Evolutionary conservation across 2,113 vertebrate species (phyloP).

Genomic region (Typhlomys cinereus): DNA sequence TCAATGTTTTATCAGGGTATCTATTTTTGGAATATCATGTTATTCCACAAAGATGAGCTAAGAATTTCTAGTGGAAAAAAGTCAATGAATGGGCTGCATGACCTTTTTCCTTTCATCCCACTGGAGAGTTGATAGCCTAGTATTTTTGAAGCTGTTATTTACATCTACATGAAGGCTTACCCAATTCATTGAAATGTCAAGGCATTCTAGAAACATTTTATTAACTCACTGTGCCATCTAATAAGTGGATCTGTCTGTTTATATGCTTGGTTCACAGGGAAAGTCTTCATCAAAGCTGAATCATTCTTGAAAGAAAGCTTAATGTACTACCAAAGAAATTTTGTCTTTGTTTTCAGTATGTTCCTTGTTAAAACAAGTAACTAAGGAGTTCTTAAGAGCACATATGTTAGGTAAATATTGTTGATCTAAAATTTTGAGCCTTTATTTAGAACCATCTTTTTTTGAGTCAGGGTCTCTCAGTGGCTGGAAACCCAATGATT

Average conservation of each 20-base stretch:
- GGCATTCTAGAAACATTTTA: conserved; percentile 42
- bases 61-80: conserved; percentile 18
- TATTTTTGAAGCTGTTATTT: conserved; percentile 67
- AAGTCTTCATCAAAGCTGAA: conserved; percentile 48
- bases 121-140: not conserved
- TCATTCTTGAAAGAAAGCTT: conserved; percentile 54
- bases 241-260: conserved; percentile 7
- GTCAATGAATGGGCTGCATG: conserved; percentile 28
- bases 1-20: conserved; percentile 8
- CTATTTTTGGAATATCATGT: conserved; percentile 39
- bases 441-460: conserved; percentile 33
- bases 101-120: conserved; percentile 52
- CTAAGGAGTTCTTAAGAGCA: conserved; percentile 1
- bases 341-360: not conserved
- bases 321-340: conserved; percentile 19
- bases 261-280: conserved; percentile 11
- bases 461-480: too few species aligned
- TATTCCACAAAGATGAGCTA: conserved; percentile 15
- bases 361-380: conserved; percentile 58
- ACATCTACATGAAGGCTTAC: conserved; percentile 60
- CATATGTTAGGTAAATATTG: not conserved
- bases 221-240: conserved; percentile 27
- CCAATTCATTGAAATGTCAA: conserved; percentile 62
- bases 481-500: too few species aligned
- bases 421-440: conserved; percentile 19